These are phyloP conservation scores for Spea hammondii DNA, from an alignment of 2,797 vertebrate genomes.

Conservation along the genomic window DNA sequence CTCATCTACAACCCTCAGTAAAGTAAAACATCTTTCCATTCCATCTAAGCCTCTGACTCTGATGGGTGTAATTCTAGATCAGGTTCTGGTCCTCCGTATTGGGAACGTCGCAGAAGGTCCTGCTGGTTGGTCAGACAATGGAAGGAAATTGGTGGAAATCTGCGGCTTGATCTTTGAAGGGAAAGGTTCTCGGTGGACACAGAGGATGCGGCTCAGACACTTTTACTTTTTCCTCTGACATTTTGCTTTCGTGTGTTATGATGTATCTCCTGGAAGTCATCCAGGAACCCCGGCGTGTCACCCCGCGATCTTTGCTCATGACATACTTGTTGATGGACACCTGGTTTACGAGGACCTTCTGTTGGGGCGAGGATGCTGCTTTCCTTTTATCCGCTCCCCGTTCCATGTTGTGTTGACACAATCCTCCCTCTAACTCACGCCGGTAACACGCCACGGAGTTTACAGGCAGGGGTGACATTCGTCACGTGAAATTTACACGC, in stretches of 20 bases:
- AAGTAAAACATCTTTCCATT: no score
- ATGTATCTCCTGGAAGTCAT: constrained; percentile 63
- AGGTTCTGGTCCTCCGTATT: no score
- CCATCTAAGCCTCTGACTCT: no score
- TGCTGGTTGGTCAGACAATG: constrained; percentile 63
- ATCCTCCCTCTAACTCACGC: constrained; percentile 6
- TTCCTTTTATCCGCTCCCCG: constrained; percentile 16
- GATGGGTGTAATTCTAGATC: no score
- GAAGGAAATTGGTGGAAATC: constrained; percentile 68
- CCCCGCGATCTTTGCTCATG: constrained; percentile 18
- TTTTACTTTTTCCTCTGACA: constrained; percentile 57
- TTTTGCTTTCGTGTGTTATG: constrained; percentile 55
- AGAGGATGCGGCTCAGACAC: constrained; percentile 47
- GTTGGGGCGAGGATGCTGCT: constrained; percentile 61
- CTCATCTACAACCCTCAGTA: no score
- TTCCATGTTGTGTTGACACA: constrained; percentile 5
- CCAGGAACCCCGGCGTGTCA: constrained; percentile 27
- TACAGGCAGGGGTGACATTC: background rate
- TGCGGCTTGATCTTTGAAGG: constrained; percentile 56
- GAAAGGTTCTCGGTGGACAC: constrained; percentile 45
- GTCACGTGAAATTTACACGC: background rate
- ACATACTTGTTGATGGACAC: constrained; percentile 41
- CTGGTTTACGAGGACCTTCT: constrained; percentile 52
- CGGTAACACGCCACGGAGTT: background rate
- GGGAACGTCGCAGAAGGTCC: no score